Evolutionary conservation across 2,113 vertebrate species (phyloP).

Genomic region (Orthonyx spaldingii): DNA sequence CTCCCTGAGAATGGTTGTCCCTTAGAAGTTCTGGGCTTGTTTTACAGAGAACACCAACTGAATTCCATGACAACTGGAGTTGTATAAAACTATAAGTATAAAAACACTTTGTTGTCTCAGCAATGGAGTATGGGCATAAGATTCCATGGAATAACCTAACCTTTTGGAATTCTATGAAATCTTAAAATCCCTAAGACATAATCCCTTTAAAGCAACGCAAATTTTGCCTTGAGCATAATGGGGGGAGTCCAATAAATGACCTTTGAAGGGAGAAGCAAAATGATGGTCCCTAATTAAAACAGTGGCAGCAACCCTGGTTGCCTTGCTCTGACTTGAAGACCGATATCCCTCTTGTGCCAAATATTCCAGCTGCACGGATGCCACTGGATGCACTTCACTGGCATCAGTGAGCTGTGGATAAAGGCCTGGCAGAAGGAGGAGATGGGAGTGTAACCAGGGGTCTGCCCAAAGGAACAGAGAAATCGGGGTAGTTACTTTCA

Average conservation of each 20-base stretch:
- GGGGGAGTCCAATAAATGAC: not conserved
- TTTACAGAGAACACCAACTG: not conserved
- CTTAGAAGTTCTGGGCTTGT: not conserved
- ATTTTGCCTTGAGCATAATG: fast-evolving
- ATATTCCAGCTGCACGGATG: fast-evolving
- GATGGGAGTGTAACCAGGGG: not conserved
- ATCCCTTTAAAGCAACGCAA: not conserved
- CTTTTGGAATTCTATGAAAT: not conserved
- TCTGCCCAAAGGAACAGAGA: not conserved
- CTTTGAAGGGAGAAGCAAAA: not conserved
- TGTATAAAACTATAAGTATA: fast-evolving
- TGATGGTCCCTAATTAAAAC: not conserved
- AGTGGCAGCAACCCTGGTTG: not conserved
- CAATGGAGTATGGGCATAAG: not conserved
- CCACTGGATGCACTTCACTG: not conserved
- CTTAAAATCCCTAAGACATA: not conserved
- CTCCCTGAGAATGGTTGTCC: not conserved
- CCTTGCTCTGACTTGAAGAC: not conserved
- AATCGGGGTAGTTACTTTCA: not conserved
- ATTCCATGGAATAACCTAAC: not conserved
- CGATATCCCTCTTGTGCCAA: fast-evolving
- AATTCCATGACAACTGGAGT: not conserved
- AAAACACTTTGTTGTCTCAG: not conserved
- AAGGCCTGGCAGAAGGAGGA: not conserved
- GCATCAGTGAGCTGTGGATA: not conserved